phyloP scores from a whole-genome alignment of 2,888 invertebrate genomes.

The Mystacides longicornis region DNA sequence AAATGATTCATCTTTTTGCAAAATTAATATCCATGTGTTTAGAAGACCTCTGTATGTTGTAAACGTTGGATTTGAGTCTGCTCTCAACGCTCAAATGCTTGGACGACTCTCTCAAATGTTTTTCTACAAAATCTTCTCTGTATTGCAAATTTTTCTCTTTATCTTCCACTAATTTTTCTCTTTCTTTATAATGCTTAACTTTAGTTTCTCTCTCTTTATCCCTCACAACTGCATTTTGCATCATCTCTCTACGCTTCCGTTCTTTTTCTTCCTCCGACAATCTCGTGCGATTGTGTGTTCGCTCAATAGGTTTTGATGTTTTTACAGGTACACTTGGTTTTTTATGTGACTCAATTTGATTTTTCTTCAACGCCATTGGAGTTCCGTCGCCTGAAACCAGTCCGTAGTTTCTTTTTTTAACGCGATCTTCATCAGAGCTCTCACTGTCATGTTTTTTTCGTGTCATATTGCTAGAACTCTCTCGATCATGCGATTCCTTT shows the following conservation, averaged over 20 bases:
- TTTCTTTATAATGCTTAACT: conserved; percentile 56
- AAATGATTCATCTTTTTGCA: conserved; percentile 48
- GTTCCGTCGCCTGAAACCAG: conserved; percentile 36
- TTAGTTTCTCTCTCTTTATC: conserved; percentile 58
- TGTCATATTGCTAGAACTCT: no score
- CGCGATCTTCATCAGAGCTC: conserved; percentile 17
- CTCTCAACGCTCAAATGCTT: conserved; percentile 68
- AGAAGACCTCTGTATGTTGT: conserved; percentile 79
- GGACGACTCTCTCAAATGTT: conserved; percentile 58
- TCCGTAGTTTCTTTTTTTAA: conserved; percentile 33
- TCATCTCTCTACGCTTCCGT: conserved; percentile 69
- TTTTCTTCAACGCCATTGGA: conserved; percentile 20
- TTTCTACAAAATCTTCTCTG: conserved; percentile 48
- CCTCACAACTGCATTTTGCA: conserved; percentile 66
- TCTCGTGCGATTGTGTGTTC: conserved; percentile 21
- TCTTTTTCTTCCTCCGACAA: conserved; percentile 62
- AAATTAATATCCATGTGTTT: conserved; percentile 80
- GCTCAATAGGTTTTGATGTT: conserved; percentile 28
- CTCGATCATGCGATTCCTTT: no score
- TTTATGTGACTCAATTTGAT: conserved; percentile 11
- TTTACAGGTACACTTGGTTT: not conserved
- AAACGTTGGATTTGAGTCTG: conserved; percentile 79
- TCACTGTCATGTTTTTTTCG: not conserved
- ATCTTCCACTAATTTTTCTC: conserved; percentile 44
- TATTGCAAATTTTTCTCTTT: conserved; percentile 39